These are phyloP conservation scores for Scatophagus argus DNA, from an alignment of 2,113 vertebrate species.

Conservation along the genomic window DNA sequence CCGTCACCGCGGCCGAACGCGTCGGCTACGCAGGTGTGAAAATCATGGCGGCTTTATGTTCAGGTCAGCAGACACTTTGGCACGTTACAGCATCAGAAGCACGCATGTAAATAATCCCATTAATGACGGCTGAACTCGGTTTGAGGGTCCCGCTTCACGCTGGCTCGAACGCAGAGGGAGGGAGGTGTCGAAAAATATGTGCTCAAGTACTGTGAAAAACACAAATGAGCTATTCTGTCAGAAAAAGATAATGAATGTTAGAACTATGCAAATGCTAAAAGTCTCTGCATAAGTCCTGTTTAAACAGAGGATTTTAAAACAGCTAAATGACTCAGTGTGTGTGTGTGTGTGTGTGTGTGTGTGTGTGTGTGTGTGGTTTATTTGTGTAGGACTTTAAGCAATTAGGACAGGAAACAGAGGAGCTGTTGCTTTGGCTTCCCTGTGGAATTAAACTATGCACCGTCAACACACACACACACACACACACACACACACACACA, in stretches of 20 bases:
- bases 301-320: conserved; percentile 27
- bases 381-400: conserved; percentile 66
- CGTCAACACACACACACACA: conserved; percentile 49
- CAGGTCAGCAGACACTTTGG: neutral
- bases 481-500: conserved; percentile 31
- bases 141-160: too few relatives aligned
- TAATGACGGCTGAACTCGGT: too few relatives aligned
- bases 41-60: neutral
- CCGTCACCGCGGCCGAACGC: neutral
- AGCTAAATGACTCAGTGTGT: neutral
- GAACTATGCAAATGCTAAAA: conserved; percentile 26
- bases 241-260: conserved; percentile 34
- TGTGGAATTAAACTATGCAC: conserved; percentile 71
- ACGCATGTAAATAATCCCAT: neutral
- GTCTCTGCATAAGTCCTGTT: conserved; percentile 19
- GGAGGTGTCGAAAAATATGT: neutral
- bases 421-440: conserved; percentile 59
- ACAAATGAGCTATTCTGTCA: conserved; percentile 14
- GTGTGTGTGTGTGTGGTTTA: conserved; percentile 18
- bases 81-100: neutral
- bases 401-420: conserved; percentile 72
- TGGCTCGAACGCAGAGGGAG: too few relatives aligned
- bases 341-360: conserved; percentile 5
- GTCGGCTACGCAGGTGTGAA: neutral
- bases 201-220: neutral